These are phyloP conservation scores for Darevskia mixta DNA, from an alignment of 2,797 vertebrate species.

Conservation along the genomic window DNA sequence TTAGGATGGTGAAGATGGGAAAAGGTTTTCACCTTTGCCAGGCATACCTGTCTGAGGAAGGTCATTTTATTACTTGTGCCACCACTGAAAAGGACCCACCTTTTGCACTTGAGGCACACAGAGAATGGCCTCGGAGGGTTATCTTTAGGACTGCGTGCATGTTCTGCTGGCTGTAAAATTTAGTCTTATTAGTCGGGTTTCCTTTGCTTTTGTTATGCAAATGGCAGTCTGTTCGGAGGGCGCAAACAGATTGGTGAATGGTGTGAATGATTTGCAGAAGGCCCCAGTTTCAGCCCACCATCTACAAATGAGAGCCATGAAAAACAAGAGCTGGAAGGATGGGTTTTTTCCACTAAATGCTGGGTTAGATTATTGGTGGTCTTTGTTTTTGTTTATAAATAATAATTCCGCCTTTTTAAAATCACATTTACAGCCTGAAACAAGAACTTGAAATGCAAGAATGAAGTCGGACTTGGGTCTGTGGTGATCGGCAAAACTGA, in stretches of 20 bases:
- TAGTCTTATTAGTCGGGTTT: background rate
- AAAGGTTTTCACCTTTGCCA: too few species aligned
- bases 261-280: background rate
- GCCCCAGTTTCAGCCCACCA: background rate
- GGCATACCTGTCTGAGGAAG: too few species aligned
- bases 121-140: too few species aligned
- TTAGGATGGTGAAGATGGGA: too few species aligned
- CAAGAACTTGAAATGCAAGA: slow-evolving; percentile 89
- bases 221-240: slow-evolving; percentile 27
- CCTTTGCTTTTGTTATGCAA: background rate
- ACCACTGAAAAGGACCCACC: too few species aligned
- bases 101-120: too few species aligned
- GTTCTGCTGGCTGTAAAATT: slow-evolving; percentile 18
- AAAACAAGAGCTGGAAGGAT: background rate
- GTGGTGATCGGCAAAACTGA: background rate
- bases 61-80: too few species aligned
- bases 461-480: slow-evolving; percentile 53
- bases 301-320: background rate
- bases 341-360: background rate
- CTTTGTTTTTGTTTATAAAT: background rate
- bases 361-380: background rate
- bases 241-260: background rate
- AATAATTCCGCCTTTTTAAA: background rate
- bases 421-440: slow-evolving; percentile 86
- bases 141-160: background rate